These are phyloP conservation scores for Aepyceros melampus DNA, from an alignment of 2,113 vertebrate genomes.

Conservation along the genomic window DNA sequence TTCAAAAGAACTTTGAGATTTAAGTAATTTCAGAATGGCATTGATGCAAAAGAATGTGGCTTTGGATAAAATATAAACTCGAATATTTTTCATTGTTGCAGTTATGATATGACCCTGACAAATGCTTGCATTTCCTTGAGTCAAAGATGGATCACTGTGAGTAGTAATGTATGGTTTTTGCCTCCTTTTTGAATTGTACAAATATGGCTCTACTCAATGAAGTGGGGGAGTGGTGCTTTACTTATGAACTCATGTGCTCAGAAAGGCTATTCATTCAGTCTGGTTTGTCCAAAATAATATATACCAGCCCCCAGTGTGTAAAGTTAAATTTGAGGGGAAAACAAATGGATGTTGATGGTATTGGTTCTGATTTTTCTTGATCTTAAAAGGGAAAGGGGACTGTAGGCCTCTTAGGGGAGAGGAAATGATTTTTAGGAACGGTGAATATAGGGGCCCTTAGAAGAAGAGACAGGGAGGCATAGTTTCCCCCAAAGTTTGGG, in stretches of 20 bases:
- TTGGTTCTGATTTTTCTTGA: not conserved
- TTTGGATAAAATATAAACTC: not conserved
- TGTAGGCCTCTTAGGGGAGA: not conserved
- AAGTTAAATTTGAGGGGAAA: not conserved
- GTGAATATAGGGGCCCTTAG: not conserved
- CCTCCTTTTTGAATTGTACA: not conserved
- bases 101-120: conserved; percentile 92
- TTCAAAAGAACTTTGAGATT: not conserved
- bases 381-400: not conserved
- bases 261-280: not conserved
- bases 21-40: not conserved
- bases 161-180: conserved; percentile 43
- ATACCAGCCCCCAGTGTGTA: not conserved
- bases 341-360: not conserved
- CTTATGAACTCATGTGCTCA: not conserved
- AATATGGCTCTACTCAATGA: not conserved
- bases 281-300: not conserved
- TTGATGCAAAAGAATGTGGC: not conserved
- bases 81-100: conserved; percentile 71
- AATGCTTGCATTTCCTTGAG: conserved; percentile 89
- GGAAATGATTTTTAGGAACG: not conserved
- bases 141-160: conserved; percentile 91
- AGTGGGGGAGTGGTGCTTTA: not conserved
- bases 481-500: not conserved
- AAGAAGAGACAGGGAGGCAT: not conserved